A percentile compares a stretch with the other conserved stretches of the same genome.
phyloP scores from a whole-genome alignment of 2,888 invertebrate species.

The Xylocampa areola region DNA sequence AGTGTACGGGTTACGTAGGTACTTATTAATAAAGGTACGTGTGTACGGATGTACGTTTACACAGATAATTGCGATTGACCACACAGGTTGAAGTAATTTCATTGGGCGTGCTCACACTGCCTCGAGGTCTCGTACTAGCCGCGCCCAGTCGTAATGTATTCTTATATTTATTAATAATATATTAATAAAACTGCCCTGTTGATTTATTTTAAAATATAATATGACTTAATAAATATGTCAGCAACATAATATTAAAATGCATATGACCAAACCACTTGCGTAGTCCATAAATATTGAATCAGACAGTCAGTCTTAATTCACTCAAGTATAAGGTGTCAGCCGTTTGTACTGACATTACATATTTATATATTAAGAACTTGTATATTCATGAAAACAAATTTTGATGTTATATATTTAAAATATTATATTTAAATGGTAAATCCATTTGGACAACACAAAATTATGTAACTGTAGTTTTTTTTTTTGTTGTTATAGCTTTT shows the following conservation, averaged over 20 bases:
- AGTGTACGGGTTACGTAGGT: conserved; percentile 41
- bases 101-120: conserved; percentile 69
- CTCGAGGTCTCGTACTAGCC: conserved; percentile 68
- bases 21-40: conserved; percentile 49
- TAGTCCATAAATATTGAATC: conserved; percentile 39
- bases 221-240: conserved; percentile 49
- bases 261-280: conserved; percentile 41
- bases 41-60: conserved; percentile 36
- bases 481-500: too few relatives aligned
- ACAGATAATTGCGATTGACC: conserved; percentile 69
- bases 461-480: too few relatives aligned
- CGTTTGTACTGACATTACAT: conserved; percentile 17
- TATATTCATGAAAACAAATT: conserved; percentile 25
- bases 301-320: conserved; percentile 31
- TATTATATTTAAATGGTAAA: too few relatives aligned
- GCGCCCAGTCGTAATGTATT: conserved; percentile 64
- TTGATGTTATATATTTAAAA: too few relatives aligned
- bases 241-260: conserved; percentile 42
- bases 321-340: conserved; percentile 12
- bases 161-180: conserved; percentile 54
- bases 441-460: too few relatives aligned
- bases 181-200: conserved; percentile 45
- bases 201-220: conserved; percentile 48
- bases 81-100: conserved; percentile 76
- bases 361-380: conserved; percentile 24